A percentile compares a stretch with the other conserved stretches of the same genome.
phyloP scores from a whole-genome alignment of 2,797 vertebrate genomes.

The Xenopus petersii region DNA sequence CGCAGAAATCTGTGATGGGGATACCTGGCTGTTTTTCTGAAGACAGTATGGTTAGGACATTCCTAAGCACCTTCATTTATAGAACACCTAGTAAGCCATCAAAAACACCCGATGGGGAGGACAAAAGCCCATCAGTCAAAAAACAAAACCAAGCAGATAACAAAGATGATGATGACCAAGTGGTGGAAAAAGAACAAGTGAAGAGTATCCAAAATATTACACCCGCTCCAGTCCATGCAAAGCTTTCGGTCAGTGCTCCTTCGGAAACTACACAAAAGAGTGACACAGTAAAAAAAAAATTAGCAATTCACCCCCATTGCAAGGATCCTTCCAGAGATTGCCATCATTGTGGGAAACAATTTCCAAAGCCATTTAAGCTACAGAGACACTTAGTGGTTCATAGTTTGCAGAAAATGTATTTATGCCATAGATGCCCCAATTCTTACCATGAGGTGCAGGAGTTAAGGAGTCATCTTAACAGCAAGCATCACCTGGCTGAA shows the following conservation, averaged over 20 bases:
- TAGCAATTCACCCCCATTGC: slow-evolving; percentile 88
- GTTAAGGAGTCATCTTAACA: slow-evolving; percentile 84
- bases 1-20: slow-evolving; percentile 77
- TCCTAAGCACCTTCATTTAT: slow-evolving; percentile 83
- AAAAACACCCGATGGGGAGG: slow-evolving; percentile 60
- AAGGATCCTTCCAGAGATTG: slow-evolving; percentile 96
- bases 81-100: slow-evolving; percentile 70
- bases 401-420: slow-evolving; percentile 91
- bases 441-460: slow-evolving; percentile 86
- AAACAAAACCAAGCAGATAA: slow-evolving; percentile 60
- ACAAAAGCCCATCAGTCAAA: slow-evolving; percentile 54
- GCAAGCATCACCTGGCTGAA: slow-evolving; percentile 75
- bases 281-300: slow-evolving; percentile 69
- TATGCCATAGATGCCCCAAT: slow-evolving; percentile 89
- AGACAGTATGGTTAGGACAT: slow-evolving; percentile 77
- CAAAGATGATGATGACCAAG: slow-evolving; percentile 59
- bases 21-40: slow-evolving; percentile 77
- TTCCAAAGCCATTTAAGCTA: slow-evolving; percentile 97
- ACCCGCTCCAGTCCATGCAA: slow-evolving; percentile 40
- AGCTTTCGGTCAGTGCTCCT: slow-evolving; percentile 2
- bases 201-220: background rate
- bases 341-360: slow-evolving; percentile 96
- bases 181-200: slow-evolving; percentile 40
- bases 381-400: slow-evolving; percentile 96
- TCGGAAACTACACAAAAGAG: slow-evolving; percentile 69